Conservation (phyloP, 2,888 invertebrate species). For the Agrochola litura region DNA sequence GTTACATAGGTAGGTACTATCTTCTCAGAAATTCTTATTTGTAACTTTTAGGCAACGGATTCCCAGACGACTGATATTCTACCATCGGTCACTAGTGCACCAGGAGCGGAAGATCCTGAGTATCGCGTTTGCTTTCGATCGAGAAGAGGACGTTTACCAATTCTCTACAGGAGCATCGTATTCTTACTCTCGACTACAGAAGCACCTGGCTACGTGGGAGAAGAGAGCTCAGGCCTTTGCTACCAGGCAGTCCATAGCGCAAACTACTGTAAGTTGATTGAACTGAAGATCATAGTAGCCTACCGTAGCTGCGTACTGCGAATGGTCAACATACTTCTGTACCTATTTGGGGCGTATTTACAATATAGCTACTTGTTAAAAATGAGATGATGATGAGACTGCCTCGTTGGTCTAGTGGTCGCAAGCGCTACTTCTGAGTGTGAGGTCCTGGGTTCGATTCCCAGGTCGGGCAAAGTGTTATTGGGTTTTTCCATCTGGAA, state of each 20-base stretch:
- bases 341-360: neutral
- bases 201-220: constrained; percentile 93
- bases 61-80: constrained; percentile 96
- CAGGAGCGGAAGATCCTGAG: constrained; percentile 97
- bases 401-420: too few species aligned
- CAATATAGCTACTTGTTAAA: neutral
- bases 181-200: constrained; percentile 97
- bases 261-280: constrained; percentile 90
- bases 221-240: constrained; percentile 93
- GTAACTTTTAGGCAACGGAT: constrained; percentile 92
- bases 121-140: constrained; percentile 98
- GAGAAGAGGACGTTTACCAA: constrained; percentile 98
- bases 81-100: constrained; percentile 97
- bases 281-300: neutral
- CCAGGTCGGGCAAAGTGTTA: too few species aligned
- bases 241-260: constrained; percentile 93
- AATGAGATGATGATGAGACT: too few species aligned
- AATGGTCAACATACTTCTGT: too few species aligned
- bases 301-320: neutral
- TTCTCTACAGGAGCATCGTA: constrained; percentile 98
- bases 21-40: constrained; percentile 20
- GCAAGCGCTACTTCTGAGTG: too few species aligned
- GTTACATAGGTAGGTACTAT: neutral
- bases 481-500: too few species aligned
- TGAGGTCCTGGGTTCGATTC: too few species aligned